Conservation (phyloP, 2,888 invertebrate genomes). For the Argyra leucocephala region DNA sequence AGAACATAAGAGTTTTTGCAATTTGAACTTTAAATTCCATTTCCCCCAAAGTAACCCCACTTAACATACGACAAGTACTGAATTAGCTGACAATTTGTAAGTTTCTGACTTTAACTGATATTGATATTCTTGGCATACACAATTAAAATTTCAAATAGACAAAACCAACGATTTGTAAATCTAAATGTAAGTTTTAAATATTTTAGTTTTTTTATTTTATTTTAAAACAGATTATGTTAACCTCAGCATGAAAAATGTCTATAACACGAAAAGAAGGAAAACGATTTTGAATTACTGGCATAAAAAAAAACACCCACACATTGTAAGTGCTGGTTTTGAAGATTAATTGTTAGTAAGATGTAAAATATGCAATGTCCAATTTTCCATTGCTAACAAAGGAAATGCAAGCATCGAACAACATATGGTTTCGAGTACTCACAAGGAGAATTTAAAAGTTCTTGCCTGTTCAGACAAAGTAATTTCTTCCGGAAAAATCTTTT, state of each 20-base stretch:
- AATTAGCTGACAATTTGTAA: no score
- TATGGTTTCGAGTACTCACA: no score
- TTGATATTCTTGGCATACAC: no score
- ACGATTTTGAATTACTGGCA: slow-evolving; percentile 2
- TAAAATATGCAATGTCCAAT: background rate
- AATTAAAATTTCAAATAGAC: background rate
- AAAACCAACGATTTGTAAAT: no score
- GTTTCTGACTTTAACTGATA: background rate
- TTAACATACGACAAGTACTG: no score
- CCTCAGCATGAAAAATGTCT: background rate
- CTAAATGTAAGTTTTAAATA: background rate
- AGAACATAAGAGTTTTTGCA: no score
- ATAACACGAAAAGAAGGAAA: slow-evolving; percentile 8
- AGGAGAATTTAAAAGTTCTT: background rate
- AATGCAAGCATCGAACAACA: no score
- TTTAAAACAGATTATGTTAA: slow-evolving; percentile 7
- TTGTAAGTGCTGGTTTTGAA: slow-evolving; percentile 2
- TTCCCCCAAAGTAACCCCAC: no score
- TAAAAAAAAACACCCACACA: slow-evolving; percentile 4
- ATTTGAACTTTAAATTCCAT: no score
- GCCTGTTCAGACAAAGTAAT: background rate
- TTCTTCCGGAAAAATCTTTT: slow-evolving; percentile 7
- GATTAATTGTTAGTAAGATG: slow-evolving; percentile 7
- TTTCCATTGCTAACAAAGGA: no score
- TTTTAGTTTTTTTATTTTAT: slow-evolving; percentile 5